Evolutionary conservation across 92 coral and sea anemone genomes (phyloP).

Genomic region (Isaurus tuberculatus): DNA sequence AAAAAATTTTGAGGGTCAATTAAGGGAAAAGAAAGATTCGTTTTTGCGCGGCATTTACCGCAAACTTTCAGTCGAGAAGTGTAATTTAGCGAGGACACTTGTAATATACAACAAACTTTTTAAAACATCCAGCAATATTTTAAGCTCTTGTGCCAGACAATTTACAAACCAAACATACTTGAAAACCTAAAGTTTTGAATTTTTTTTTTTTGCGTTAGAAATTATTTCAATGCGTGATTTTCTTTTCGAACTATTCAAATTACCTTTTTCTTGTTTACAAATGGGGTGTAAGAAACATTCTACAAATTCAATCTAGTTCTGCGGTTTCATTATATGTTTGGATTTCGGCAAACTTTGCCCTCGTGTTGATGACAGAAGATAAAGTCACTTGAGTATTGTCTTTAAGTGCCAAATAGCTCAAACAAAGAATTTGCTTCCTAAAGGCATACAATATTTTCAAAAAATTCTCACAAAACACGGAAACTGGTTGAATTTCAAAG

Average conservation of each 20-base stretch:
- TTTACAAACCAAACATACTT: neutral
- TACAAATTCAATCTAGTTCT: constrained; percentile 41
- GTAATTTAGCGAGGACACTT: neutral
- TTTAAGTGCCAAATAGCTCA: constrained; percentile 23
- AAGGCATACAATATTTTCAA: constrained; percentile 34
- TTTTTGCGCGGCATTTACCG: neutral
- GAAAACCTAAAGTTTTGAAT: neutral
- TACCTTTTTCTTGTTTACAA: constrained; percentile 32
- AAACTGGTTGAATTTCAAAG: neutral
- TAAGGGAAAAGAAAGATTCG: neutral
- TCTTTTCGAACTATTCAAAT: constrained; percentile 30
- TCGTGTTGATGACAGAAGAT: constrained; percentile 7
- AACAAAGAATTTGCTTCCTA: constrained; percentile 22
- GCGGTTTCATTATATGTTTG: constrained; percentile 43
- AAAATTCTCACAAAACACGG: neutral
- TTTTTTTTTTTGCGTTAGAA: neutral
- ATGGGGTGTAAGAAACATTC: constrained; percentile 38
- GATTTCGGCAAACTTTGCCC: constrained; percentile 44
- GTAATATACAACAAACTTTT: neutral
- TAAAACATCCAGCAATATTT: neutral
- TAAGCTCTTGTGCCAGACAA: neutral
- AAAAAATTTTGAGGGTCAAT: constrained; percentile 33
- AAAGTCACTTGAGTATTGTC: neutral
- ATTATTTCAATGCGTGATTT: constrained; percentile 12
- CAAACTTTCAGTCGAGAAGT: constrained; percentile 36